phyloP scores from a whole-genome alignment of 2,797 vertebrate species.

The Chromobotia macracanthus region DNA sequence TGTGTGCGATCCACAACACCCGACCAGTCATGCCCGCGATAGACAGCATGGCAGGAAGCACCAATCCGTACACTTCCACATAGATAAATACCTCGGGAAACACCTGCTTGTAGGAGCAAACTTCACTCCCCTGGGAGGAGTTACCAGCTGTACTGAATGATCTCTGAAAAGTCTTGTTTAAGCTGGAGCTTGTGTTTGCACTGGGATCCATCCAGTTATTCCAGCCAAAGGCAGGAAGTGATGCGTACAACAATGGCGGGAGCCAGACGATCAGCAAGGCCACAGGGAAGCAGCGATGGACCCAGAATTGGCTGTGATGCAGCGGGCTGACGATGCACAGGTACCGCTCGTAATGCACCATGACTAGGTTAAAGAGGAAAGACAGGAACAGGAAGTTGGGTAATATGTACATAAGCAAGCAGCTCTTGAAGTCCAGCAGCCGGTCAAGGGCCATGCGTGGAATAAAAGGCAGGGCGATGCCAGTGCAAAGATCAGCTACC shows the following conservation, averaged over 20 bases:
- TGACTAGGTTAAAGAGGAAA: constrained; percentile 86
- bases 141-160: neutral
- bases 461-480: constrained; percentile 81
- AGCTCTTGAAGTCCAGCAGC: constrained; percentile 73
- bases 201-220: constrained; percentile 73
- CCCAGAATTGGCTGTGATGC: constrained; percentile 78
- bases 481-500: constrained; percentile 83
- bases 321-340: constrained; percentile 81
- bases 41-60: constrained; percentile 81
- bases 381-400: constrained; percentile 91
- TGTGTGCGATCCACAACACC: constrained; percentile 78
- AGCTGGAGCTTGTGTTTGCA: neutral
- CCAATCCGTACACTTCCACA: constrained; percentile 85
- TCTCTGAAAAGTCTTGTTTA: neutral
- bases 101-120: constrained; percentile 62
- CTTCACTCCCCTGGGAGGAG: neutral
- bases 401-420: constrained; percentile 79
- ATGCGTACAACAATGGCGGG: constrained; percentile 80
- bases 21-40: constrained; percentile 40
- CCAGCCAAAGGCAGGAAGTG: constrained; percentile 86
- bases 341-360: constrained; percentile 88
- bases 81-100: constrained; percentile 40
- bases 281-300: constrained; percentile 77
- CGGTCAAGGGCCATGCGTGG: constrained; percentile 78
- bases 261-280: constrained; percentile 80